Conservation (phyloP, 2,797 vertebrate species). For the Macrochelys suwanniensis region DNA sequence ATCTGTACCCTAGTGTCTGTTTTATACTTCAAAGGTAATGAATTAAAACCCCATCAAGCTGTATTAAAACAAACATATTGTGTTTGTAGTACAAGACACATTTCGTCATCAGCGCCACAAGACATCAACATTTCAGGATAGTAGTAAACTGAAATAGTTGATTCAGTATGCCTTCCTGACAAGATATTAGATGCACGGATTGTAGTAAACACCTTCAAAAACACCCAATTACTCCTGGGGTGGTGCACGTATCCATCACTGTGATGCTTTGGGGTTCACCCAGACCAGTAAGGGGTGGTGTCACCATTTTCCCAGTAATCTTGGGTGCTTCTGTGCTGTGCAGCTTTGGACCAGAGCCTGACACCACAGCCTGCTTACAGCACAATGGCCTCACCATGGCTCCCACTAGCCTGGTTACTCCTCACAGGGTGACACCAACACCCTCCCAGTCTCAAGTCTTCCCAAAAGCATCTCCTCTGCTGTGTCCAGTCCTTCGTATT, state of each 20-base stretch:
- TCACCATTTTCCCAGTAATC: background rate
- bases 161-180: background rate
- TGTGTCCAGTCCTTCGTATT: background rate
- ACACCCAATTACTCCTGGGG: background rate
- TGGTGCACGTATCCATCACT: accelerated
- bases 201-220: background rate
- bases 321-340: background rate
- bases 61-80: background rate
- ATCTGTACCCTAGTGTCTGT: background rate
- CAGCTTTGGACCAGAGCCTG: background rate
- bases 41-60: background rate
- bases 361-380: background rate
- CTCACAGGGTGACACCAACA: background rate
- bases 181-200: background rate
- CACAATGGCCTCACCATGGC: background rate
- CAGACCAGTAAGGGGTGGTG: background rate
- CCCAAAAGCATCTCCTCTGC: background rate
- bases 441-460: background rate
- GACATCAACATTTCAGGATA: background rate
- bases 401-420: background rate
- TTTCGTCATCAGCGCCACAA: background rate
- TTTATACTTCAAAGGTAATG: background rate
- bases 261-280: background rate
- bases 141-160: background rate
- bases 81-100: background rate